Base-by-base conservation (phyloP, 1,140 invertebrate species). In the Meloidogyne chitwoodi region DNA sequence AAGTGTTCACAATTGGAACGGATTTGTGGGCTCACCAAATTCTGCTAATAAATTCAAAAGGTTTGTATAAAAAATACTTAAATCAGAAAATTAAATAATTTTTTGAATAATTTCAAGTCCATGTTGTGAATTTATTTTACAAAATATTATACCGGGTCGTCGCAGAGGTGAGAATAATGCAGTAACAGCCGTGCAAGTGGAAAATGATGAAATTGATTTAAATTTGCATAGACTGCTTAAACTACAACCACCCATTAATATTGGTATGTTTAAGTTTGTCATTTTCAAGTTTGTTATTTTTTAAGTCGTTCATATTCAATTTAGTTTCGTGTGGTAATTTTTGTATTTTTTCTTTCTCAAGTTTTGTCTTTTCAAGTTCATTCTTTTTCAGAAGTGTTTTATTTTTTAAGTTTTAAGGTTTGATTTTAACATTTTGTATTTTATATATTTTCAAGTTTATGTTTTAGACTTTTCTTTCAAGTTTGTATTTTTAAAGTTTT, bases 211-310 rank as follows among this genome's bases (percentile, higher is more conserved):
- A n/a, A 73, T 73, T 73, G 70, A 73, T 4, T 31, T 73, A 22
- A 73, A 26, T 34, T 34, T 73, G 48, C 70, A 73, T 48, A 73
- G 56, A 73, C 56, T 73, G 11, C 70, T 73, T 31, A 56, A 56
- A 24, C 70, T 73, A 24, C 70, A 73, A 64, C 70, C 70, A 1
- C 24, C 70, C 4, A 73, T 73, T 22, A 31, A 16, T 64, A 73
- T 73, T 22, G 70, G 70, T 73, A 38, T 19, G 22, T 31, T 26
- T 61, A 0, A n/a, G n/a, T 56, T 8, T 6, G 10, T 8, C 0
- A 6, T 6, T 44, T 44, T 19, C 16, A 2, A 1, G 16, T 11
- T 44, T 44, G 16, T 1, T 38, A 38, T 38, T 38, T 44, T 41
- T 41, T 41, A 41, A 41, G 3, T 44, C 2, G 14, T 48, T 48